phyloP scores from a whole-genome alignment of 2,113 vertebrate genomes.

The Bubo blakistoni region DNA sequence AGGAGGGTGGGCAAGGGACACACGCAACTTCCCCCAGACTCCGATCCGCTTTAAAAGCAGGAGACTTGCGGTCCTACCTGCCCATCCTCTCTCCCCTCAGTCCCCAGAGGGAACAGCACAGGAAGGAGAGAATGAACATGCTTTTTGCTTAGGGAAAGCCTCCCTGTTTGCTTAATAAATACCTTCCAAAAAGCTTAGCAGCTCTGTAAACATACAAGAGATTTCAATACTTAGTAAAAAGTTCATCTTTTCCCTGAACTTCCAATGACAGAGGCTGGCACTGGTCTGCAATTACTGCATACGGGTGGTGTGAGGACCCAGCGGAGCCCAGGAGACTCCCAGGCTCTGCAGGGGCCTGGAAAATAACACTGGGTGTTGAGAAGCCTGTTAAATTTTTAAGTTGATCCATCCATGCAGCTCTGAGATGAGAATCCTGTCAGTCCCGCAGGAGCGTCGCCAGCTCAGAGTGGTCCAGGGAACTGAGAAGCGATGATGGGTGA shows the following conservation, averaged over 20 bases:
- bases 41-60: background rate
- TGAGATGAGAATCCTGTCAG: background rate
- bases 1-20: background rate
- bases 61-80: background rate
- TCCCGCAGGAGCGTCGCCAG: background rate
- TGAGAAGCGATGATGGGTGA: background rate
- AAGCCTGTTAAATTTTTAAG: background rate
- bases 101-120: background rate
- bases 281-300: background rate
- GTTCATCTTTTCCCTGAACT: constrained; percentile 50
- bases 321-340: background rate
- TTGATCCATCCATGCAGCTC: background rate
- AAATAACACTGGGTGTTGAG: background rate
- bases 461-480: background rate
- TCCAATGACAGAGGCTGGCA: background rate
- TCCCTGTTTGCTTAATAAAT: constrained; percentile 29
- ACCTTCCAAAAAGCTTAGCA: constrained; percentile 44
- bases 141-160: background rate
- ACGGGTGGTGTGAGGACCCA: background rate
- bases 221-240: constrained; percentile 39
- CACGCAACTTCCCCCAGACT: rapidly evolving
- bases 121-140: background rate
- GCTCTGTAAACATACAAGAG: constrained; percentile 67
- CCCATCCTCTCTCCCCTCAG: background rate
- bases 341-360: background rate